Percentiles rank a stretch among this genome's conserved stretches.
These are phyloP conservation scores for Euura lappo DNA, from an alignment of 1,140 invertebrate species.

Conservation along the genomic window DNA sequence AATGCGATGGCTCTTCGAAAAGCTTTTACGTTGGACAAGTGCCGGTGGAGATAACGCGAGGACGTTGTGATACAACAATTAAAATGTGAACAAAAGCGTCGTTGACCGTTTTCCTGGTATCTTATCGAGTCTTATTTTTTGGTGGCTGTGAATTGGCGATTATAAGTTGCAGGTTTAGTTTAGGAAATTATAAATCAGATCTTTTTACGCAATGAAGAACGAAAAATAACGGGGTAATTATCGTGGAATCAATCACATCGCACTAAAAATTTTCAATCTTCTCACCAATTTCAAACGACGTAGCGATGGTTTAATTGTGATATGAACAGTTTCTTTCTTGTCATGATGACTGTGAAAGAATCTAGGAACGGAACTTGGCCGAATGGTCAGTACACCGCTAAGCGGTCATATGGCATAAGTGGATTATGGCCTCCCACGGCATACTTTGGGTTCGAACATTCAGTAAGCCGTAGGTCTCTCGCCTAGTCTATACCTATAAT, in stretches of 20 bases:
- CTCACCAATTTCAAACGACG: neutral
- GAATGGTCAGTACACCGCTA: conserved; percentile 1
- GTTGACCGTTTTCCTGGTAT: neutral
- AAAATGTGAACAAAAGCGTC: neutral
- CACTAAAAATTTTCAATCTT: neutral
- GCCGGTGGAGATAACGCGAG: too few relatives aligned
- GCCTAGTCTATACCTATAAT: conserved; percentile 4
- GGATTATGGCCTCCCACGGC: conserved; percentile 4
- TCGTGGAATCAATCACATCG: neutral
- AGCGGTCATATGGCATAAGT: conserved; percentile 1
- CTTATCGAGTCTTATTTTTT: neutral
- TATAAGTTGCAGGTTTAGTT: too few relatives aligned
- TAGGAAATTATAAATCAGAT: neutral
- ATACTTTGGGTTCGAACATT: neutral
- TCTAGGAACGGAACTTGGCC: neutral
- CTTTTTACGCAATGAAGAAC: neutral
- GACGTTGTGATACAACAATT: too few relatives aligned
- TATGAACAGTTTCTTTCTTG: neutral
- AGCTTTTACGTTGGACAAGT: too few relatives aligned
- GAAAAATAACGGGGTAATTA: neutral
- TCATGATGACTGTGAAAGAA: conserved; percentile 5
- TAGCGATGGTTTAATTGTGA: neutral
- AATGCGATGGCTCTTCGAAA: too few relatives aligned
- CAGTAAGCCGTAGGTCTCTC: neutral
- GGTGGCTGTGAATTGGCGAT: neutral